phyloP scores from a whole-genome alignment of 1,140 invertebrate genomes.

The Drosophila orena region DNA sequence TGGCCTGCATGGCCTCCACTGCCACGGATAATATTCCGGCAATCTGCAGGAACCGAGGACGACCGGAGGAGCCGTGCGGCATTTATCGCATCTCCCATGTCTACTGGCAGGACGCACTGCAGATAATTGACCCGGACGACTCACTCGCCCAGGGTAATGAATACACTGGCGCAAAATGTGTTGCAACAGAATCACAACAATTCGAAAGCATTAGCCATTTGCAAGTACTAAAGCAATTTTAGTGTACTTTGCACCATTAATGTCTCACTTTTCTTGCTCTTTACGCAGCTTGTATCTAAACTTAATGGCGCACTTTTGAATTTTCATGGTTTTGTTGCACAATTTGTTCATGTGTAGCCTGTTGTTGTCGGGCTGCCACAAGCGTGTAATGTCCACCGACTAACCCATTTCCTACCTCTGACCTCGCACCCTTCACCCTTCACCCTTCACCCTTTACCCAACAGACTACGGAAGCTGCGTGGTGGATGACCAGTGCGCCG shows the following conservation, averaged over 20 bases:
- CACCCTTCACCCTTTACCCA: not conserved
- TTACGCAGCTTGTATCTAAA: no score
- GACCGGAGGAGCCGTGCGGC: slow-evolving; percentile 46
- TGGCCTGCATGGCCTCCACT: slow-evolving; percentile 51
- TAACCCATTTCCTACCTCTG: slow-evolving; percentile 8
- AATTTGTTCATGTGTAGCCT: not conserved
- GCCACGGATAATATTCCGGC: slow-evolving; percentile 43
- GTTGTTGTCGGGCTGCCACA: slow-evolving; percentile 2
- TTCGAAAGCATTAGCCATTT: not conserved
- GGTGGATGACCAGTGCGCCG: slow-evolving; percentile 35
- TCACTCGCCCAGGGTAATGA: slow-evolving; percentile 29
- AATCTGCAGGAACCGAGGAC: slow-evolving; percentile 26
- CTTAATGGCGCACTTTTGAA: no score
- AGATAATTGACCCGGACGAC: slow-evolving; percentile 8
- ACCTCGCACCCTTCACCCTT: not conserved
- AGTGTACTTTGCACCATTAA: no score
- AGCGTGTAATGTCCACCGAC: slow-evolving; percentile 29
- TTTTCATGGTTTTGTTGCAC: no score
- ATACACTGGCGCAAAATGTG: not conserved
- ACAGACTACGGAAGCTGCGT: slow-evolving; percentile 62
- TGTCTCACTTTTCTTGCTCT: no score
- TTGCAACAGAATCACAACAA: not conserved
- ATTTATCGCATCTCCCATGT: slow-evolving; percentile 66
- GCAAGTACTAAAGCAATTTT: no score
- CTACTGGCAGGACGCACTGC: slow-evolving; percentile 71